Evolutionary conservation across 2,888 invertebrate genomes (phyloP).

Genomic region (Limulus polyphemus): DNA sequence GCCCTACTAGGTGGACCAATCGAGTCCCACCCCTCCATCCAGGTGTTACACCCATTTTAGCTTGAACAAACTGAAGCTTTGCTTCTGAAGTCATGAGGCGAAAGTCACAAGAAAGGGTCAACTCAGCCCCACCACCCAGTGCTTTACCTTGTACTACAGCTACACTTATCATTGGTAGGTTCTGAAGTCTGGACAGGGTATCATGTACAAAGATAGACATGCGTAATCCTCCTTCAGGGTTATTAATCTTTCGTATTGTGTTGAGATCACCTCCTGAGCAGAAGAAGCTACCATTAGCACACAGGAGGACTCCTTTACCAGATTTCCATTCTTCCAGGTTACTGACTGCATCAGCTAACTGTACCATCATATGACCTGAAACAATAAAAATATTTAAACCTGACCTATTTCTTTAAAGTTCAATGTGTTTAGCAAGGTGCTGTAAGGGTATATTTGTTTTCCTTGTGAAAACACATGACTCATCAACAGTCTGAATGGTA

Average conservation of each 20-base stretch:
- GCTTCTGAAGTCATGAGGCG: slow-evolving; percentile 37
- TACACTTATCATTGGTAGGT: slow-evolving; percentile 41
- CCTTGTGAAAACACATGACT: too few relatives aligned
- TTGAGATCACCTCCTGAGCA: slow-evolving; percentile 37
- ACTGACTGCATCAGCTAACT: slow-evolving; percentile 38
- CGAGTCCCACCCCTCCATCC: slow-evolving; percentile 43
- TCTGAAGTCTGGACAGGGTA: slow-evolving; percentile 35
- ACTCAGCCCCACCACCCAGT: slow-evolving; percentile 45
- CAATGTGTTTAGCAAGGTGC: too few relatives aligned
- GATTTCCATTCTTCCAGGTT: slow-evolving; percentile 40
- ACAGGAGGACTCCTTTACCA: slow-evolving; percentile 34
- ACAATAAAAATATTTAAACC: not conserved
- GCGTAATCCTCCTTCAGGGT: slow-evolving; percentile 34
- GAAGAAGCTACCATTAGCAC: slow-evolving; percentile 27
- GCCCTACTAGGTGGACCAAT: slow-evolving; percentile 38
- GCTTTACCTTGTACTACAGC: slow-evolving; percentile 42
- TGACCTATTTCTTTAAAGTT: too few relatives aligned
- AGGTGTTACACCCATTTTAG: slow-evolving; percentile 40
- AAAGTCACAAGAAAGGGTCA: slow-evolving; percentile 42
- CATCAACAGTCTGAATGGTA: too few relatives aligned
- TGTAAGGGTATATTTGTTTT: too few relatives aligned
- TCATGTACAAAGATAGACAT: slow-evolving; percentile 42
- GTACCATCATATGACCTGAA: slow-evolving; percentile 44
- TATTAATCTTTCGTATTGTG: slow-evolving; percentile 31
- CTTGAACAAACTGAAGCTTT: slow-evolving; percentile 41